Conservation (phyloP, 2,797 vertebrate species). For the Tenualosa ilisha region DNA sequence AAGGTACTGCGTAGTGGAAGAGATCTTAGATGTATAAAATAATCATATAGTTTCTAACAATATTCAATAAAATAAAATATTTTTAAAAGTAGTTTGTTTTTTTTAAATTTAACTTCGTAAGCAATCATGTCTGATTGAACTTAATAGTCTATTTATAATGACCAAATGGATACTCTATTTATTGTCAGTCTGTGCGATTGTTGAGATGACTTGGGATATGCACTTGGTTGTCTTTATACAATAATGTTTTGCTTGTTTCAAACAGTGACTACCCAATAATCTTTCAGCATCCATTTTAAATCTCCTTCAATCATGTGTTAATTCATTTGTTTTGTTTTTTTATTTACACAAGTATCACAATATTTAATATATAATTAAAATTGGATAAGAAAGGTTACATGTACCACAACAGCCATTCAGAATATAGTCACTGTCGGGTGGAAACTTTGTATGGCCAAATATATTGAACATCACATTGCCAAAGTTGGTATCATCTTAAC, state of each 20-base stretch:
- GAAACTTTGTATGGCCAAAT: no score
- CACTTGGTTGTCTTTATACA: not conserved
- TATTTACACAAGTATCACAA: no score
- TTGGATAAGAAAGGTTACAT: no score
- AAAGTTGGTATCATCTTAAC: no score
- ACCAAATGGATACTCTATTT: conserved; percentile 55
- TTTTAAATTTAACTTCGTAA: conserved; percentile 33
- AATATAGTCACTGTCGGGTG: no score
- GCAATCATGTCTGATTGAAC: conserved; percentile 45
- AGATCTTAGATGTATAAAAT: conserved; percentile 36
- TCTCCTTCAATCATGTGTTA: not conserved
- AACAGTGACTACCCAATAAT: not conserved
- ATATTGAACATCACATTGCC: no score
- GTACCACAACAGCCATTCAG: no score
- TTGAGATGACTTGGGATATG: conserved; percentile 19
- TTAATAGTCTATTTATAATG: conserved; percentile 55
- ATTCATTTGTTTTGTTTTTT: not conserved
- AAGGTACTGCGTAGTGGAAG: conserved; percentile 66
- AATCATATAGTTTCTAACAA: not conserved
- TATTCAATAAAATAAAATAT: not conserved
- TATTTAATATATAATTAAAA: no score
- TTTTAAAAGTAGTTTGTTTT: conserved; percentile 39
- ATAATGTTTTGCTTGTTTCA: not conserved
- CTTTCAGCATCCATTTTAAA: not conserved
- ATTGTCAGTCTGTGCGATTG: conserved; percentile 44